Conservation (phyloP, 2,888 invertebrate species). For the Conus canariensis region DNA sequence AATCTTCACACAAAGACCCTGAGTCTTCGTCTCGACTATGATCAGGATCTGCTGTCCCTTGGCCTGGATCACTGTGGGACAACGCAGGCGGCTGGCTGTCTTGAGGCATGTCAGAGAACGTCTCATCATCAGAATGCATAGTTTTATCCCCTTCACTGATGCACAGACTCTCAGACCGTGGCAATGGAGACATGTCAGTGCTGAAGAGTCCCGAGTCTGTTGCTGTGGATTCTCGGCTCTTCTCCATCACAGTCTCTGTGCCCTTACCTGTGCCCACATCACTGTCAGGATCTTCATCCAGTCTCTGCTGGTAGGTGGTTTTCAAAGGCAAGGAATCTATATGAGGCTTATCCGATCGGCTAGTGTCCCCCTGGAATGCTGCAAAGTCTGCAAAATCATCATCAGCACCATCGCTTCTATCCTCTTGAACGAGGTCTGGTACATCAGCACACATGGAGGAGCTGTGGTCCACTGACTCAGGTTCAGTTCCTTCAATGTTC, state of each 20-base stretch:
- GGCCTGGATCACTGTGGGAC: background rate
- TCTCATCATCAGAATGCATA: conserved; percentile 51
- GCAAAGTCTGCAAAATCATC: conserved; percentile 53
- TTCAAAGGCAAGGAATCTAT: conserved; percentile 23
- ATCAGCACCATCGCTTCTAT: conserved; percentile 34
- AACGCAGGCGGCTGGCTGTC: background rate
- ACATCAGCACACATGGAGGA: background rate
- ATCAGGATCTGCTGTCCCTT: background rate
- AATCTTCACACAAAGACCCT: background rate
- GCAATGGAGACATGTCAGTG: conserved; percentile 67
- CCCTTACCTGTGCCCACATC: background rate
- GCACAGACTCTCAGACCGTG: conserved; percentile 52
- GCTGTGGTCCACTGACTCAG: background rate
- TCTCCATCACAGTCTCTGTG: conserved; percentile 12
- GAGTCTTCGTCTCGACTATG: background rate
- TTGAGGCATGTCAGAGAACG: conserved; percentile 45
- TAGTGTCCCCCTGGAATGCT: conserved; percentile 36
- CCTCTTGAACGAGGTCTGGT: no score
- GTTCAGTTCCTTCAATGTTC: background rate
- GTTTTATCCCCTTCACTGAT: conserved; percentile 52
- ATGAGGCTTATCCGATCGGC: background rate
- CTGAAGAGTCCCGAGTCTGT: conserved; percentile 71
- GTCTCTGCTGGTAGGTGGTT: background rate
- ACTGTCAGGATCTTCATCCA: background rate
- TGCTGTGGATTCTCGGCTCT: conserved; percentile 49